phyloP scores from a whole-genome alignment of 2,888 invertebrate species.

The Acanthacorydalis orientalis region DNA sequence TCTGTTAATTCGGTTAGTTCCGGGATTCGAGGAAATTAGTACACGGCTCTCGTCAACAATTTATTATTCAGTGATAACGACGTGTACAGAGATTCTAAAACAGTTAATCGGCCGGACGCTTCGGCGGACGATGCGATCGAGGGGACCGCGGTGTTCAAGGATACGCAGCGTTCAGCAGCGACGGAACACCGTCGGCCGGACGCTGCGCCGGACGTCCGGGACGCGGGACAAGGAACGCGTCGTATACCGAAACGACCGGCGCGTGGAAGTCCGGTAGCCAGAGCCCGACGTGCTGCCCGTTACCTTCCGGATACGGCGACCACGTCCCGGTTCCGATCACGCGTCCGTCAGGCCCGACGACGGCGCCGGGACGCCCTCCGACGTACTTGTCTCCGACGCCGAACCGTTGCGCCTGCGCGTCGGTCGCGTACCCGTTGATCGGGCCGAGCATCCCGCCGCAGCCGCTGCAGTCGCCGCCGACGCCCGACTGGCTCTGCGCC shows the following conservation, averaged over 20 bases:
- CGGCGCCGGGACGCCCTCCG: no score
- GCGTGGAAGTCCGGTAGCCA: background rate
- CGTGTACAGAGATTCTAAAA: no score
- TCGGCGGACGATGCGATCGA: background rate
- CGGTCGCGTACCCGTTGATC: conserved; percentile 1
- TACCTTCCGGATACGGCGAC: background rate
- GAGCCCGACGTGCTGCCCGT: background rate
- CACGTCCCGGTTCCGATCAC: background rate
- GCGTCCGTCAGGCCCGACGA: background rate
- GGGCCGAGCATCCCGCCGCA: conserved; percentile 33
- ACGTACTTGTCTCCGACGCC: no score
- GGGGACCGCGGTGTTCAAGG: background rate
- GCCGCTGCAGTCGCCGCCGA: conserved; percentile 49
- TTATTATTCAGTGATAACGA: no score
- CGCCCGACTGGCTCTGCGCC: conserved; percentile 70
- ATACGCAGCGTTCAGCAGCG: no score
- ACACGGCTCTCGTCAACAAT: background rate
- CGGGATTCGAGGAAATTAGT: background rate
- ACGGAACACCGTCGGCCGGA: no score
- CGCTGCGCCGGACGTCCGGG: no score
- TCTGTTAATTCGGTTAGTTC: background rate
- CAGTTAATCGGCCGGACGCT: background rate
- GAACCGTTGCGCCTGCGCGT: no score
- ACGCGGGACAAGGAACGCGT: no score
- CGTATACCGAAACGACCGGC: background rate